A percentile compares a stretch with the other conserved stretches of the same genome.
Evolutionary conservation across 2,113 vertebrate species (phyloP).

Genomic region (Tetraodon nigroviridis): DNA sequence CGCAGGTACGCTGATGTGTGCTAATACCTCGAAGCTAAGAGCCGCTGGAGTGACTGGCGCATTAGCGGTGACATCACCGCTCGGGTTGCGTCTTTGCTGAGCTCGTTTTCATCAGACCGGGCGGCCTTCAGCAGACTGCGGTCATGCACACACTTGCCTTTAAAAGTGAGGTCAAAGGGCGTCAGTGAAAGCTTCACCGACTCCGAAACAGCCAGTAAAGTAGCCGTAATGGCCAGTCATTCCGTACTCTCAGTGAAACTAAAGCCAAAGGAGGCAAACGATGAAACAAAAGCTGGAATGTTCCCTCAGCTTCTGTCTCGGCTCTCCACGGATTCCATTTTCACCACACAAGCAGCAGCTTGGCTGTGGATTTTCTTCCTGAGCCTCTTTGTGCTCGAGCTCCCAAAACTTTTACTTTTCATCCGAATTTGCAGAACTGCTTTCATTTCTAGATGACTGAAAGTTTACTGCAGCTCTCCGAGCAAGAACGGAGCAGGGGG

Average conservation of each 20-base stretch:
- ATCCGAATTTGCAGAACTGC: conserved; percentile 35
- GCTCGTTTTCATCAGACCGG: conserved; percentile 49
- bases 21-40: conserved; percentile 50
- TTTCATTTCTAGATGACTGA: conserved; percentile 23
- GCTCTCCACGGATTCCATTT: conserved; percentile 9
- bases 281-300: conserved; percentile 22
- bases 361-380: neutral
- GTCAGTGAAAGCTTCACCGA: conserved; percentile 11
- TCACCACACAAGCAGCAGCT: neutral
- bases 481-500: conserved; percentile 36
- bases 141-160: conserved; percentile 41
- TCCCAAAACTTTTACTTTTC: conserved; percentile 35
- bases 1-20: conserved; percentile 56
- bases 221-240: conserved; percentile 5
- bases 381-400: conserved; percentile 26
- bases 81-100: conserved; percentile 33
- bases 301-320: conserved; percentile 15
- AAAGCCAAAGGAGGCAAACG: conserved; percentile 9
- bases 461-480: conserved; percentile 32
- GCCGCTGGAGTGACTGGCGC: conserved; percentile 38
- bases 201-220: neutral
- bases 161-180: conserved; percentile 43
- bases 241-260: neutral
- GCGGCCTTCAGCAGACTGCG: conserved; percentile 44
- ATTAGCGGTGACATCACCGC: conserved; percentile 59